Base-by-base conservation (phyloP, 2,113 vertebrate genomes). In the Mandrillus leucophaeus region DNA sequence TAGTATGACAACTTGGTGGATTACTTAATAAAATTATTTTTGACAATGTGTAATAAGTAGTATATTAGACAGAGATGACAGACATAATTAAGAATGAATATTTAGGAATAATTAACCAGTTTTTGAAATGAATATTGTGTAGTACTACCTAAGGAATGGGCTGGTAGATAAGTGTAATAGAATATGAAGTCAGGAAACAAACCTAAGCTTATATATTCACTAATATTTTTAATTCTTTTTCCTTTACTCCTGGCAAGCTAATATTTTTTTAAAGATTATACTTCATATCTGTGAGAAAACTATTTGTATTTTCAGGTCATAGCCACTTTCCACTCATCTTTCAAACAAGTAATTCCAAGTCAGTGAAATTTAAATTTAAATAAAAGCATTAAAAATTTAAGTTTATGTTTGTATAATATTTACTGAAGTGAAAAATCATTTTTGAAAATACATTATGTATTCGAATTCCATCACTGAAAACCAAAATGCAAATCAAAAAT, bases 21-120 rank as follows among this genome's bases (percentile, higher is more conserved):
- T 87, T 80, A 90, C 30, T 92, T 16, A 94, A 25, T 68, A 79
- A 92, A 93, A 23, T 25, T 86, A 38, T 61, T 96, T 81, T 90
- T 94, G 18, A 52, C 8, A 73, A 13, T 43, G 8, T 57, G 38
- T n/a, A 83, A 81, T 52, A 84, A 70, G n/a, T 70, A 7, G 1
- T 80, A 70, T 80, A 45, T 20, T 80, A 81, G 50, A 40, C 6
- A 92, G n/a, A 88, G 20, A 70, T 80, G 13, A 92, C 57, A 84
- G 80, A 68, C 1, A 78, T 73, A 75, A 40, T 93, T 93, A 82
- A 96, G 43, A 75, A 78, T 82, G 59, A 83, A 95, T 91, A 81
- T 59, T 79, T 22, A 68, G 70, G 14, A 88, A 70, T 43, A 97
- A 3, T 25, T 80, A 94, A n/a, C 2, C 16, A 73, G 43, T 17